Percentiles rank a stretch among this genome's conserved stretches.
These are phyloP conservation scores for Synaphobranchus kaupii DNA, from an alignment of 2,797 vertebrate genomes.

Conservation along the genomic window DNA sequence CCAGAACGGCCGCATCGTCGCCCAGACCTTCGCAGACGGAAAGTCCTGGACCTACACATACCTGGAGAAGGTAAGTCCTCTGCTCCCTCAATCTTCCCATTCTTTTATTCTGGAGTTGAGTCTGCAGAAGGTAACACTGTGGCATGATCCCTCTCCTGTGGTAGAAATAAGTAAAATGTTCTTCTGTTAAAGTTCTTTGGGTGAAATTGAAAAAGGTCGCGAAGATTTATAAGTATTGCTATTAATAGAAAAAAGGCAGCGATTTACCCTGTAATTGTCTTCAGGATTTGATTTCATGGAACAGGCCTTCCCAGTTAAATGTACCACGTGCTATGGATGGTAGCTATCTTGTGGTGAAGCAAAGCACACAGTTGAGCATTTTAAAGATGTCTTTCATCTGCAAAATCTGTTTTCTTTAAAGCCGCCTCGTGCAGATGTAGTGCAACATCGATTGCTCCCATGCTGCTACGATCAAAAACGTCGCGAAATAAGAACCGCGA, in stretches of 20 bases:
- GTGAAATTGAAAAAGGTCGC: conserved; percentile 44
- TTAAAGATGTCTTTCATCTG: conserved; percentile 55
- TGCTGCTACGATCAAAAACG: conserved; percentile 50
- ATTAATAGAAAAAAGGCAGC: conserved; percentile 54
- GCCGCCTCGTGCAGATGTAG: conserved; percentile 35
- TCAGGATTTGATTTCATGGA: conserved; percentile 43
- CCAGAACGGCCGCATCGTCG: conserved; percentile 87
- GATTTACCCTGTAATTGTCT: conserved; percentile 45
- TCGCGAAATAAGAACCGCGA: conserved; percentile 5
- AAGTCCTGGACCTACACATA: conserved; percentile 99
- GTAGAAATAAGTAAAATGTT: conserved; percentile 61
- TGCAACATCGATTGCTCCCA: conserved; percentile 36
- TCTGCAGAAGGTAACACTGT: background rate
- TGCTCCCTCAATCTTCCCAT: background rate
- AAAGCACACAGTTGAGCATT: conserved; percentile 30
- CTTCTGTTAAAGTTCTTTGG: conserved; percentile 58
- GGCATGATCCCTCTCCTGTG: conserved; percentile 29
- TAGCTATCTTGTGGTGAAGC: conserved; percentile 47
- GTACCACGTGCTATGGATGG: conserved; percentile 12
- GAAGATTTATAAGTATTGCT: conserved; percentile 10
- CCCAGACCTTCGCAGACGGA: conserved; percentile 95
- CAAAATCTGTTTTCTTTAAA: conserved; percentile 37
- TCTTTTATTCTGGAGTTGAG: background rate
- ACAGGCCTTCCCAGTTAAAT: conserved; percentile 29
- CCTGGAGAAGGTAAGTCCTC: conserved; percentile 88